Evolutionary conservation across 2,797 vertebrate species (phyloP).

Genomic region (Notamacropus eugenii): DNA sequence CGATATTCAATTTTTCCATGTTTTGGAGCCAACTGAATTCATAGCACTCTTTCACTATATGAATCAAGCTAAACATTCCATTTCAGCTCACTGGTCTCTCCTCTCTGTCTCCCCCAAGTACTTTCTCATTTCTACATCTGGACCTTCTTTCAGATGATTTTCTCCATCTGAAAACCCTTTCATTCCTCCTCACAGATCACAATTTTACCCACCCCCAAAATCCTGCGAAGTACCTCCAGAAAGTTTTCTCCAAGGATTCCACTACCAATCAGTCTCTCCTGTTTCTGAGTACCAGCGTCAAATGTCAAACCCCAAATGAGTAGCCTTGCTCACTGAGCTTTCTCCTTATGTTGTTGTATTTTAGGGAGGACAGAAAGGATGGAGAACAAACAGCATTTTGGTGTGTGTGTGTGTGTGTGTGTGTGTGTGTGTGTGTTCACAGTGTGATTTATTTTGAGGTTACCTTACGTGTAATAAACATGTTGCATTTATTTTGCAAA

Average conservation of each 20-base stretch:
- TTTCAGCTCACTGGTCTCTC: background rate
- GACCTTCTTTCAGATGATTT: background rate
- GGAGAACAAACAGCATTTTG: background rate
- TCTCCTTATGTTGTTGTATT: background rate
- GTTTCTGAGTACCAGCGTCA: background rate
- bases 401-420: too few relatives aligned
- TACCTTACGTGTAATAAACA: background rate
- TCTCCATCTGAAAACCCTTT: background rate
- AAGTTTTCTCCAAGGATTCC: background rate
- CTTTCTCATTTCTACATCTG: background rate
- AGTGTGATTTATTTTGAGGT: background rate
- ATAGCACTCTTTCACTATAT: background rate
- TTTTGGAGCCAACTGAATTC: conserved; percentile 22
- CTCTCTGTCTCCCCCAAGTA: background rate
- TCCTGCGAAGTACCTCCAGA: background rate
- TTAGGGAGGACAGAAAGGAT: background rate
- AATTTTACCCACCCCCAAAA: too few relatives aligned
- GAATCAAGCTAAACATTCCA: background rate
- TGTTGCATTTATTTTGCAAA: background rate
- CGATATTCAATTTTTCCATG: too few relatives aligned
- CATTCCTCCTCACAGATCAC: too few relatives aligned
- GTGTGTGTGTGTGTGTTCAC: background rate
- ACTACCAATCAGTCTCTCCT: background rate
- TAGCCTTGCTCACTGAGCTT: background rate
- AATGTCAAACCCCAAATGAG: background rate